Percentiles rank a stretch among this genome's conserved stretches.
Conservation (phyloP, 2,888 invertebrate species). For the Tanypteryx hageni region DNA sequence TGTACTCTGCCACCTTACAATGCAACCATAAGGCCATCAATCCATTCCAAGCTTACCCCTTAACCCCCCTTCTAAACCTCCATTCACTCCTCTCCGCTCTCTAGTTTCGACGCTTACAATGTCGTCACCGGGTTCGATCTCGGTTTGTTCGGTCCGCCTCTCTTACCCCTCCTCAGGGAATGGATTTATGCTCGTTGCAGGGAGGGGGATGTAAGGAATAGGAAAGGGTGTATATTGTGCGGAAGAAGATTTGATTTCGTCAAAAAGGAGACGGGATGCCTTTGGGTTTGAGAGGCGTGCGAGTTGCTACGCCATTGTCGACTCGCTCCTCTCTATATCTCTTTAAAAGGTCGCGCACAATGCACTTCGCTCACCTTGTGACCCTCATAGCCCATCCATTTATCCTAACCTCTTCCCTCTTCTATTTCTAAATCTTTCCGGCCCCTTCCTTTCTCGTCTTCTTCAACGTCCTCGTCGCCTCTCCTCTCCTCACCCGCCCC, state of each 20-base stretch:
- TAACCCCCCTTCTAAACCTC: too few relatives aligned
- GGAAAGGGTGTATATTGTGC: slow-evolving; percentile 24
- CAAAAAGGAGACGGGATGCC: slow-evolving; percentile 12
- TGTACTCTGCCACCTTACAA: slow-evolving; percentile 33
- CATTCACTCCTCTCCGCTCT: background rate
- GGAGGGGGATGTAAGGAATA: background rate
- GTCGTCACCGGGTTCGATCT: background rate
- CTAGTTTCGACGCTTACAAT: background rate
- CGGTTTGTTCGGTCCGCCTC: background rate
- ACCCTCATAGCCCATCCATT: background rate
- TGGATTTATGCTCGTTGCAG: background rate
- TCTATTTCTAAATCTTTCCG: background rate
- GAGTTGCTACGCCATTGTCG: background rate
- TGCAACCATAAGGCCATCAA: slow-evolving; percentile 30
- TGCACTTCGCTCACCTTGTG: background rate
- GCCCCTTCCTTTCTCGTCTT: background rate
- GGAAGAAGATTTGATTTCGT: slow-evolving; percentile 48
- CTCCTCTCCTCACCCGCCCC: background rate
- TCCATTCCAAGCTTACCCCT: background rate
- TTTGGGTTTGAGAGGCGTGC: background rate
- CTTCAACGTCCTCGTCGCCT: background rate
- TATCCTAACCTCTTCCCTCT: background rate
- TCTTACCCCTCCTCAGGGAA: background rate
- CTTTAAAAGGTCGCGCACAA: background rate
- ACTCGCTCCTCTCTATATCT: background rate